Evolutionary conservation across 2,888 invertebrate genomes (phyloP).

Genomic region (Drosophila melanosoma): DNA sequence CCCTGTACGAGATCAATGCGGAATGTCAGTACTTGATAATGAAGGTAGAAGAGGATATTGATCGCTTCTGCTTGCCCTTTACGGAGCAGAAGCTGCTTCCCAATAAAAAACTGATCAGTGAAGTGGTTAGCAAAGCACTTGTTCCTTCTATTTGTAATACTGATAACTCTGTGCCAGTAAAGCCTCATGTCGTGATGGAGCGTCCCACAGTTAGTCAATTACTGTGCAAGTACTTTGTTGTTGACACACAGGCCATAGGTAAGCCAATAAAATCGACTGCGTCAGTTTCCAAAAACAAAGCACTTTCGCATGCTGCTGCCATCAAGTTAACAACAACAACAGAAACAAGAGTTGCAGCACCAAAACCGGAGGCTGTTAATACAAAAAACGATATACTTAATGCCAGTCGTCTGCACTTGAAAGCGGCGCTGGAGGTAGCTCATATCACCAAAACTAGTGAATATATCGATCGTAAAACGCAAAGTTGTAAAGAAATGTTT

Average conservation of each 20-base stretch:
- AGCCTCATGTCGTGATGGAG: slow-evolving; percentile 52
- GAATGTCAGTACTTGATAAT: slow-evolving; percentile 62
- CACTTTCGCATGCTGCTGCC: not conserved
- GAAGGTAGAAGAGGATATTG: slow-evolving; percentile 58
- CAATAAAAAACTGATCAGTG: slow-evolving; percentile 39
- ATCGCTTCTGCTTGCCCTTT: slow-evolving; percentile 61
- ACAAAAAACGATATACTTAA: slow-evolving; percentile 27
- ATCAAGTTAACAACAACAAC: not conserved
- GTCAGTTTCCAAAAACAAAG: slow-evolving; percentile 13
- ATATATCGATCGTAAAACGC: slow-evolving; percentile 3
- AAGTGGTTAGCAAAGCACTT: slow-evolving; percentile 53
- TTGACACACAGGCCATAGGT: slow-evolving; percentile 8
- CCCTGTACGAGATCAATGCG: slow-evolving; percentile 59
- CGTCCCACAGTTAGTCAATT: slow-evolving; percentile 54
- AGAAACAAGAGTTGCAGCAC: not conserved
- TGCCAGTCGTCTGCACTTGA: slow-evolving; percentile 60
- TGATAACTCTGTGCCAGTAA: not conserved
- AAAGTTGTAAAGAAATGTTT: slow-evolving; percentile 49
- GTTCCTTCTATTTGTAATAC: slow-evolving; percentile 54
- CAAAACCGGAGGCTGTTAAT: not conserved
- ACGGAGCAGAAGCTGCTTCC: slow-evolving; percentile 56
- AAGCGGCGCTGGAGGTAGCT: slow-evolving; percentile 54
- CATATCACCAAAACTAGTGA: slow-evolving; percentile 30
- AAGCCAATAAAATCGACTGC: slow-evolving; percentile 13
- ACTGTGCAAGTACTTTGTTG: slow-evolving; percentile 54